Base-by-base conservation (phyloP, 2,888 invertebrate species). In the Caradrina clavipalpis region DNA sequence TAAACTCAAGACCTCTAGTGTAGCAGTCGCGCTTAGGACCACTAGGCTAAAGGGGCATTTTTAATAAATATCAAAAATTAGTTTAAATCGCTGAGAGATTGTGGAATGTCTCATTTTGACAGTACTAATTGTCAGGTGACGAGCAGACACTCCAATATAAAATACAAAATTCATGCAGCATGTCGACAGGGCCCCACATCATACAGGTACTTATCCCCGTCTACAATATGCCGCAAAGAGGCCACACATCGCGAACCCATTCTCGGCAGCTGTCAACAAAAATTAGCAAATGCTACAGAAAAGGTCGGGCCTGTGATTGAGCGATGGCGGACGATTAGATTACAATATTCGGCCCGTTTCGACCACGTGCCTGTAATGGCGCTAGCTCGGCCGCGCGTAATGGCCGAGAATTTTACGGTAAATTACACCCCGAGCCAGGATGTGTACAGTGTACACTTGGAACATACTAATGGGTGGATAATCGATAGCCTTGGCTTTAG, bases 341-440 rank as follows among this genome's bases (percentile, higher is more conserved):
- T 81, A 81, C 70, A 81, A 81, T 81, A 81, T 81, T 76, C 67
- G 2, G 13, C 31, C 78, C 73, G 59, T 81, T 78, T 73, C 13
- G 1, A 5, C 26, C 74, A 69, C 55, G 55, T 74, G 74, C n/a
- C 45, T 13, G 63, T 69, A 69, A 69, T 59, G 49, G 49, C 42
- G 17, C 17, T 13, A 15, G 49, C 49, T 13, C 17, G n/a, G 22
- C 59, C 22, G 62, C 19, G 13, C 39, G 26, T 75, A 60, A 75
- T 54, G 63, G 61, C 17, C 22, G 58, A 45, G 59, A 19, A 51
- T 74, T 56, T 74, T 63, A 63, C 55, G 59, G 58, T 51, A 26
- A 63, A 74, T 74, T 59, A 59, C 74, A 58, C 72, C 53, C 53
- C 15, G 45, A 55, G 35, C 22, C 51, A 4, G 13, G 39, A n/a